Percentiles rank a stretch among this genome's conserved stretches.
Conservation (phyloP, 2,113 vertebrate genomes). For the Poecilia latipinna region DNA sequence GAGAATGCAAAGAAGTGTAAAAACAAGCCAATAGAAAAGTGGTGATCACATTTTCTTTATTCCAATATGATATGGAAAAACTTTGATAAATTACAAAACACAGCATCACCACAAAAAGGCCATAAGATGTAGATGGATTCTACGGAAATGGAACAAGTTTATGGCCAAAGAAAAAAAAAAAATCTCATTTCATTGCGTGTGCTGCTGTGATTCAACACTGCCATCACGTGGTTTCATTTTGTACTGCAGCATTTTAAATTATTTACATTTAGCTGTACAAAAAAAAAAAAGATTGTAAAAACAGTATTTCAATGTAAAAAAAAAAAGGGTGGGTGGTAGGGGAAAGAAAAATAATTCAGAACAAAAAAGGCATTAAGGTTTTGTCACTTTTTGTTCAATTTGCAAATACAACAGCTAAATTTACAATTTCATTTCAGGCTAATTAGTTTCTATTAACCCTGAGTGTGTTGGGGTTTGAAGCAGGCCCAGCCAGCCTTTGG, state of each 20-base stretch:
- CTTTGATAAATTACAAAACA: conserved; percentile 27
- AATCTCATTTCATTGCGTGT: conserved; percentile 33
- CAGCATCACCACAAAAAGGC: conserved; percentile 33
- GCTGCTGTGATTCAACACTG: conserved; percentile 57
- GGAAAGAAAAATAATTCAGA: conserved; percentile 5
- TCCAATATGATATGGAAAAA: conserved; percentile 13
- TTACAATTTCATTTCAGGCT: not conserved
- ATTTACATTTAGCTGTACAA: not conserved
- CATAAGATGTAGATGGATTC: conserved; percentile 57
- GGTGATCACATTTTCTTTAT: conserved; percentile 30
- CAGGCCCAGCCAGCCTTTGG: conserved; percentile 71
- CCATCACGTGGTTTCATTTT: conserved; percentile 57
- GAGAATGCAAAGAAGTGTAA: not conserved
- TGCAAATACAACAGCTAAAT: conserved; percentile 3
- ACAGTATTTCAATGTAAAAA: conserved; percentile 32
- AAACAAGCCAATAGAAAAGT: not conserved
- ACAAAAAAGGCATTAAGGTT: conserved; percentile 31
- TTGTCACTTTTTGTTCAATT: conserved; percentile 1
- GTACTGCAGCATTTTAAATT: not conserved
- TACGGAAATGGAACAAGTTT: conserved; percentile 48
- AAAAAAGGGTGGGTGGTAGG: not conserved
- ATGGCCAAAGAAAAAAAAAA: conserved; percentile 28
- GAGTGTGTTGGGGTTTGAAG: conserved; percentile 67
- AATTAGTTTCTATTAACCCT: conserved; percentile 33
- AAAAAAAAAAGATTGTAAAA: not conserved